A percentile compares a stretch with the other conserved stretches of the same genome.
These are phyloP conservation scores for Schizopygopsis malacanthus DNA, from an alignment of 2,797 vertebrate genomes.

Conservation along the genomic window DNA sequence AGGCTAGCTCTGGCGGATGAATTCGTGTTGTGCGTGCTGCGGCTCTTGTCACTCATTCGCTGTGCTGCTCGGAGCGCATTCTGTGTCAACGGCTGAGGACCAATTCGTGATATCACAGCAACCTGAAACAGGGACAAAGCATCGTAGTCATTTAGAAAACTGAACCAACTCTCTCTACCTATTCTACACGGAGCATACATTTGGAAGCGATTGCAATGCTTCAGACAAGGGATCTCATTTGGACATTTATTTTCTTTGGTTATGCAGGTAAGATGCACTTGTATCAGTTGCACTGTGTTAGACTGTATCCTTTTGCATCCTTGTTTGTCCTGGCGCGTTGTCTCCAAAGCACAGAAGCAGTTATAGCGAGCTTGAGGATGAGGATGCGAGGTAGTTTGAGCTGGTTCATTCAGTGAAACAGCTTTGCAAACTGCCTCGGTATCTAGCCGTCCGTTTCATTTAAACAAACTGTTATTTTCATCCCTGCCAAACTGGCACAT, in stretches of 20 bases:
- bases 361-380: constrained; percentile 6
- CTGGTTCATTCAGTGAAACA: neutral
- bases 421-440: neutral
- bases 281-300: constrained; percentile 34
- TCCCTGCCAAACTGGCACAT: constrained; percentile 16
- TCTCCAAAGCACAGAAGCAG: constrained; percentile 8
- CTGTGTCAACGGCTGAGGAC: constrained; percentile 79
- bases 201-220: constrained; percentile 85
- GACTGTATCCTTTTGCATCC: constrained; percentile 44
- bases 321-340: constrained; percentile 45
- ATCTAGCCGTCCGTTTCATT: neutral
- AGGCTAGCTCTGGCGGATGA: constrained; percentile 82
- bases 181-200: constrained; percentile 78
- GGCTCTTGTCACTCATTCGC: constrained; percentile 91
- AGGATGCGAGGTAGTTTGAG: constrained; percentile 23
- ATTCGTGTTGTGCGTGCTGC: constrained; percentile 84
- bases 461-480: constrained; percentile 22
- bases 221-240: constrained; percentile 85
- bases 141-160: constrained; percentile 52
- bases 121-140: constrained; percentile 72
- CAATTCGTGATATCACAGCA: constrained; percentile 68
- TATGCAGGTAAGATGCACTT: constrained; percentile 85
- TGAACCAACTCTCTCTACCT: constrained; percentile 63
- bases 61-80: constrained; percentile 80
- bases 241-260: constrained; percentile 86